These are phyloP conservation scores for Drosophila baimaii DNA, from an alignment of 1,140 invertebrate genomes.

Conservation along the genomic window DNA sequence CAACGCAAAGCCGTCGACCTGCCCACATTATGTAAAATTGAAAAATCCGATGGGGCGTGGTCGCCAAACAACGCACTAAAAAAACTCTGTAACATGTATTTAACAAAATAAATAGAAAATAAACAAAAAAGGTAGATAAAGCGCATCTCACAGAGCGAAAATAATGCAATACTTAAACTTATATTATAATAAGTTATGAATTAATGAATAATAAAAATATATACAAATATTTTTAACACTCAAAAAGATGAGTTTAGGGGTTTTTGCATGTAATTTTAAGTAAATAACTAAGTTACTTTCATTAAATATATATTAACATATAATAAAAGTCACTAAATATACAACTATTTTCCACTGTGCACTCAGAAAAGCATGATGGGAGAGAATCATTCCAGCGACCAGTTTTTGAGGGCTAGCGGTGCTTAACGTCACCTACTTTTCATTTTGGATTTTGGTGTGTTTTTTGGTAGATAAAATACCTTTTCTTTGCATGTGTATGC, in stretches of 20 bases:
- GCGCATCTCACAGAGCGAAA: background rate
- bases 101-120: conserved; percentile 20
- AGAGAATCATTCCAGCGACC: conserved; percentile 62
- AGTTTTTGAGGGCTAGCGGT: conserved; percentile 74
- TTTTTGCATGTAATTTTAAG: background rate
- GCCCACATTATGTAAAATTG: conserved; percentile 69
- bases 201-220: background rate
- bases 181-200: background rate
- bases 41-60: conserved; percentile 61
- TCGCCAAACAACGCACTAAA: conserved; percentile 39
- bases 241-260: background rate
- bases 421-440: conserved; percentile 81
- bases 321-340: background rate
- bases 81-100: conserved; percentile 56
- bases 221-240: background rate
- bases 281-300: background rate
- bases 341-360: conserved; percentile 12
- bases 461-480: conserved; percentile 71
- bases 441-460: conserved; percentile 40
- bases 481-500: conserved; percentile 19
- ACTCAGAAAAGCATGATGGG: conserved; percentile 39
- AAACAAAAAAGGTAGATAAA: conserved; percentile 7
- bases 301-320: background rate
- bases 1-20: conserved; percentile 37
- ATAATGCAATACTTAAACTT: accelerated